Evolutionary conservation across 2,888 invertebrate genomes (phyloP).

Genomic region (Lithophane semibrunnea): DNA sequence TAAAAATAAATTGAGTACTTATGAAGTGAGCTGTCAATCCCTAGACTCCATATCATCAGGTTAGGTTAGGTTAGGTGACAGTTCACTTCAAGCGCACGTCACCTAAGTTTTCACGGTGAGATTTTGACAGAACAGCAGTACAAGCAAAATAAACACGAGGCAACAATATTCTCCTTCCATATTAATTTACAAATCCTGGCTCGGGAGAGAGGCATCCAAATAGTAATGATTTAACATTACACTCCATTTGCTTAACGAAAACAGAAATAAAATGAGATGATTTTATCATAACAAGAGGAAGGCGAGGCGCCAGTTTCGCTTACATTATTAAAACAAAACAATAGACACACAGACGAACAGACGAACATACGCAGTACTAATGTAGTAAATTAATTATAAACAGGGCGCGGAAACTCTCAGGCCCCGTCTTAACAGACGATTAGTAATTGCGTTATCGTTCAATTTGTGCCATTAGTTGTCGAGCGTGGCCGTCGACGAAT

Average conservation of each 20-base stretch:
- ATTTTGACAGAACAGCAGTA: not conserved
- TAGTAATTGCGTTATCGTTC: constrained; percentile 74
- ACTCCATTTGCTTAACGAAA: constrained; percentile 59
- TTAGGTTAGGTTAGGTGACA: not conserved
- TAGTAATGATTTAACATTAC: constrained; percentile 57
- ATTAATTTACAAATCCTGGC: constrained; percentile 39
- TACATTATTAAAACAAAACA: constrained; percentile 74
- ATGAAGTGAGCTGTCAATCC: not conserved
- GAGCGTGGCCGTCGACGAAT: constrained; percentile 58
- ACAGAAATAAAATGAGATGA: constrained; percentile 65
- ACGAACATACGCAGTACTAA: constrained; percentile 63
- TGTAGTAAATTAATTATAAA: constrained; percentile 74
- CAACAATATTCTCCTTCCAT: constrained; percentile 20
- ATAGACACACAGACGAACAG: constrained; percentile 65
- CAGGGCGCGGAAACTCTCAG: constrained; percentile 65
- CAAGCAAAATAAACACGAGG: constrained; percentile 2
- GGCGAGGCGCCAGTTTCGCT: constrained; percentile 59
- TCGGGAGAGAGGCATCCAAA: constrained; percentile 38
- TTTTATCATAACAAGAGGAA: constrained; percentile 67
- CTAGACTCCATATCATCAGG: not conserved
- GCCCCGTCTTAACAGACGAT: constrained; percentile 68
- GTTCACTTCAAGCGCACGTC: not conserved
- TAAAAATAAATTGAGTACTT: not conserved
- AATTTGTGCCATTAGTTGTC: constrained; percentile 69
- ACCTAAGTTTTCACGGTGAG: too few species aligned